Base-by-base conservation (phyloP, 2,797 vertebrate genomes). In the Poeciliopsis paucimaculata region DNA sequence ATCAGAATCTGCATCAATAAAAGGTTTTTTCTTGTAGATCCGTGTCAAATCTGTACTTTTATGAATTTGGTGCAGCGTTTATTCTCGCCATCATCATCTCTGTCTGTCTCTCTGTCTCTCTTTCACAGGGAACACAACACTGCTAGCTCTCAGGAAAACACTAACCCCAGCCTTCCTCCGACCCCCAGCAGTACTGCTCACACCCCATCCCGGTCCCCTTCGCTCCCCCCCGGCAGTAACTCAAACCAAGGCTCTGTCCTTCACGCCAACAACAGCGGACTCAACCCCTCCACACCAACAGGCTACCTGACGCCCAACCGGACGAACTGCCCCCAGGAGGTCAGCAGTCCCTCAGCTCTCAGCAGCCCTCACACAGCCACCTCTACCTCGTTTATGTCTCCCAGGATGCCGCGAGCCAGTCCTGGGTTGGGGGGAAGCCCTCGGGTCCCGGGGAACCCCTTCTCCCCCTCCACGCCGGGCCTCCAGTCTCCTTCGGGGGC, bases 61-160 rank as follows among this genome's bases (percentile, higher is more conserved):
- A n/a, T 55, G n/a, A 57, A n/a, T 5, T 55, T 23, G 18, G 8
- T 55, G 51, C 26, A 1, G 23, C 23, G 23, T 26, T 53, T 26
- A 55, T 53, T 51, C 18, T 51, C 49, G 1, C 5, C 18, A 4
- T 49, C 39, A 41, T 41, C 6, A 34, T 41, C 6, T 41, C 39
- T 41, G 6, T 41, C 41, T 43, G 23, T 57, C 53, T 13, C 53
- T 55, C 26, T 4, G 77, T 76, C 18, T 9, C n/a, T 57, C 36
- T 46, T 73, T 70, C 43, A 13, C 88, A 99, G 98, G 96, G 98
- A 99, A 96, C 97, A 98, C 89, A 96, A 96, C 96, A 97, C 97
- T 94, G 96, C 97, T 94, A 97, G 96, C 94, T 96, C 97, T 95
- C 98, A 97, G 97, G 98, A 98, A 95, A 97, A 97, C 96, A 95